Base-by-base conservation (phyloP, 2,113 vertebrate species). In the Percina caprodes region DNA sequence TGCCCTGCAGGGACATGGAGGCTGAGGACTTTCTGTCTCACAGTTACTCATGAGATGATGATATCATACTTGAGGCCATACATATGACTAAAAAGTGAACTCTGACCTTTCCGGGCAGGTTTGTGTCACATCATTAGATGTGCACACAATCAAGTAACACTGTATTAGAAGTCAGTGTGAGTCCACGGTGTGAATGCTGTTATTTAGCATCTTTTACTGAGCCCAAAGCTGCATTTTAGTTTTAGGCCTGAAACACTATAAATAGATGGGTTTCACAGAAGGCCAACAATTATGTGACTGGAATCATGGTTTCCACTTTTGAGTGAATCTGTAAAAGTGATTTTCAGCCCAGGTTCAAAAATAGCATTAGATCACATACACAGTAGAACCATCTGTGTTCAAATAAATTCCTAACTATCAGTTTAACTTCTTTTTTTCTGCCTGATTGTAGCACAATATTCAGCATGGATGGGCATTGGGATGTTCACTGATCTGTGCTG, bases 401-500 rank as follows among this genome's bases (percentile, higher is more conserved):
- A 61, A 18, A 73, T 23, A 0, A 49, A 74, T 39, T 10, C n/a
- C 24, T 3, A 14, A 60, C 39, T 30, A 21, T 42, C 46, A 39
- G 59, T 23, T 39, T 24, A 23, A 51, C 63, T 67, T 42, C 39
- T 42, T 42, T 42, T 63, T 67, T 59, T 30, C 26, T 42, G 24
- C 51, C 49, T 69, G 49, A 69, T 42, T 33, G 33, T 67, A 16
- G 15, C 74, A 69, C 51, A 79, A 87, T 82, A 76, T 88, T 91
- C 74, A 77, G 74, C 65, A 45, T 74, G 80, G 54, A 79, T 79
- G 79, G 72, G 62, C 74, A 67, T 55, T 46, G 51, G 56, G 66
- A 69, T 82, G 82, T 59, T 87, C 84, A 83, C 78, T 87, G 87
- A 88, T 86, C 82, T 90, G 84, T 89, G 85, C 65, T 56, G 48